Evolutionary conservation across 1,140 invertebrate species (phyloP), one percentile per base, ranked within the genome.

Genomic region (Euura lappo): DNA sequence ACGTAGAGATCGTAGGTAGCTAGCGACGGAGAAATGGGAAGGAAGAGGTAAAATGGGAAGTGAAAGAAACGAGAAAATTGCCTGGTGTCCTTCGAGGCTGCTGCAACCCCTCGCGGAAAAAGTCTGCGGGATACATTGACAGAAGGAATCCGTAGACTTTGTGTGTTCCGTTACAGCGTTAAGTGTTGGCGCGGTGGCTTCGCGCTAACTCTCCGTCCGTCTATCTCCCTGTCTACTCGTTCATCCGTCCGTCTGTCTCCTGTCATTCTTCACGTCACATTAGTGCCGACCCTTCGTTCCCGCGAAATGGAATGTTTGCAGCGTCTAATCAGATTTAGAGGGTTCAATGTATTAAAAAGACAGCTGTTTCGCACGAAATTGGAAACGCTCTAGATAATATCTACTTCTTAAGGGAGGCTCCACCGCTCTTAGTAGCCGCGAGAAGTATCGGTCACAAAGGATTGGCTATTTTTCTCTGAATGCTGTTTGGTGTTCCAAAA

Each of bases 301-400:
- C 66, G 44, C 44, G 10, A 60, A 60, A 60, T 60, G 51, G 51
- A 28, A 64, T 65, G 68, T 74, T 74, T 74, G 66, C 46, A 47
- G n/a, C 44, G 47, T 74, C 72, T 74, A 74, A 74, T 74, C 72
- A 64, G 45, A 71, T 74, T 74, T 74, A 60, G 51, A 73, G 72
- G 69, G 72, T 70, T 74, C 72, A 64, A 70, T 73, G 45, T 46
- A 51, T 68, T 60, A 67, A 11, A 47, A 71, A 68, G 73, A 28
- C 73, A 64, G 44, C 28, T 67, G 45, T 65, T 68, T 10, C 64
- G 46, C 43, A n/a, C 11, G 44, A 45, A 28, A 28, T 28, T 28
- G 28, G 28, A 28, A 28, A 28, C 28, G 28, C 28, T 28, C 28
- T 28, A 28, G 28, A 28, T 28, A 28, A 28, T n/a, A n/a, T n/a